phyloP scores from a whole-genome alignment of 2,888 invertebrate species.

The Epicampocera succincta region DNA sequence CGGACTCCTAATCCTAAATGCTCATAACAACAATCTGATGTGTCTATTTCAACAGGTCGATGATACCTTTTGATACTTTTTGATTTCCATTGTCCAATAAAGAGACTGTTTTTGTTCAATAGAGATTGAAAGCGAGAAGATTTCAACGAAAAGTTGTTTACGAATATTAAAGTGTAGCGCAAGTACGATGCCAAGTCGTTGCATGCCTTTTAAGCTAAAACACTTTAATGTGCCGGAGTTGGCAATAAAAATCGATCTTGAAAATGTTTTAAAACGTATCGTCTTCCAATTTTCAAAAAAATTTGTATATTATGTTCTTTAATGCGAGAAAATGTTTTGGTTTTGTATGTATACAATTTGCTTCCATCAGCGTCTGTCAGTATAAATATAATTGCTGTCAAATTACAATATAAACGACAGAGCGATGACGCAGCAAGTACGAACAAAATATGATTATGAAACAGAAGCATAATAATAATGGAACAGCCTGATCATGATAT shows the following conservation, averaged over 20 bases:
- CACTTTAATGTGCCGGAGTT: constrained; percentile 31
- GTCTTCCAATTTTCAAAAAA: constrained; percentile 42
- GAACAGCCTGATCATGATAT: background rate
- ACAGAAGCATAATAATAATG: background rate
- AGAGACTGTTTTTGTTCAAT: no score
- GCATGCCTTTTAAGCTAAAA: background rate
- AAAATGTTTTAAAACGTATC: constrained; percentile 40
- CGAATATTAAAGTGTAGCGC: constrained; percentile 2
- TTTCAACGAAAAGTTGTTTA: no score
- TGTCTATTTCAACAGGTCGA: no score
- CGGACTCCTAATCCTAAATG: no score
- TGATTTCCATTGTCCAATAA: no score
- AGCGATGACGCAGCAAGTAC: background rate
- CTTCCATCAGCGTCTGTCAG: constrained; percentile 37
- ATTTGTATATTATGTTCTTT: constrained; percentile 15
- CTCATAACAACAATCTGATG: no score
- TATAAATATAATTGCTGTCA: constrained; percentile 26
- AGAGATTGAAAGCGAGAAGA: no score
- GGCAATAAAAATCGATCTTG: constrained; percentile 61
- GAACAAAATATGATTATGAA: no score
- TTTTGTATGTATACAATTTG: constrained; percentile 8
- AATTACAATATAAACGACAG: constrained; percentile 29
- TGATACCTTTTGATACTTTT: no score
- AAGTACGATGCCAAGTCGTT: background rate
- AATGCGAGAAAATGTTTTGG: constrained; percentile 1